Evolutionary conservation across 2,888 invertebrate genomes (phyloP), one percentile per base, ranked within the genome.

Genomic region (Pollenia griseotomentosa): DNA sequence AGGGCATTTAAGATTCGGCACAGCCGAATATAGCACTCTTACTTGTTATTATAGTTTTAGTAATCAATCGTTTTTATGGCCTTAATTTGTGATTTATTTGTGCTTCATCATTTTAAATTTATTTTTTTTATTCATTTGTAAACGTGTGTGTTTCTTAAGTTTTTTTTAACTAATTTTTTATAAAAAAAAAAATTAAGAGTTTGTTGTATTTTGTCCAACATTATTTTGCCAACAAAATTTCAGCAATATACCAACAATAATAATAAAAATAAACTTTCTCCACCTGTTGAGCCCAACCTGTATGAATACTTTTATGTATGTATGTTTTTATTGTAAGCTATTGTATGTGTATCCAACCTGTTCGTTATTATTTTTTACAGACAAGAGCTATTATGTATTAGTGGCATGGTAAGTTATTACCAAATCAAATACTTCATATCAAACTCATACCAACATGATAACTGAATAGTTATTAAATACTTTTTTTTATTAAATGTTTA

Each of bases 181-280:
- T 63, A 19, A 74, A 61, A 33, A 11, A 48, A 74, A 74, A 23
- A 57, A 46, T 16, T 42, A 19, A 10, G 14, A 23, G 53, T 23
- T 14, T n/a, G 14, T 63, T 23, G 46, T 51, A 9, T 66, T 40
- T 65, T 33, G 48, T 55, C 33, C 44, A 70, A 68, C 16, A 77
- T 70, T 74, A 71, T 83, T 79, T 84, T 84, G 84, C 84, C 84
- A 84, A 84, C 74, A 75, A 80, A 61, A 66, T 82, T 82, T 68
- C 53, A 83, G 61, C 74, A 84, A 61, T 51, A 63, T n/a, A 59
- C 19, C 61, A 73, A 46, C 19, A 51, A 46, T 44, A 23, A 66
- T 33, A 63, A 57, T 44, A 71, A 68, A 66, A 59, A 44, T 53
- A 61, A 84, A 84, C 84, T 84, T 84, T 84, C 84, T 84, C 84